Base-by-base conservation (phyloP, 2,888 invertebrate genomes). In the Drosophila cognata region DNA sequence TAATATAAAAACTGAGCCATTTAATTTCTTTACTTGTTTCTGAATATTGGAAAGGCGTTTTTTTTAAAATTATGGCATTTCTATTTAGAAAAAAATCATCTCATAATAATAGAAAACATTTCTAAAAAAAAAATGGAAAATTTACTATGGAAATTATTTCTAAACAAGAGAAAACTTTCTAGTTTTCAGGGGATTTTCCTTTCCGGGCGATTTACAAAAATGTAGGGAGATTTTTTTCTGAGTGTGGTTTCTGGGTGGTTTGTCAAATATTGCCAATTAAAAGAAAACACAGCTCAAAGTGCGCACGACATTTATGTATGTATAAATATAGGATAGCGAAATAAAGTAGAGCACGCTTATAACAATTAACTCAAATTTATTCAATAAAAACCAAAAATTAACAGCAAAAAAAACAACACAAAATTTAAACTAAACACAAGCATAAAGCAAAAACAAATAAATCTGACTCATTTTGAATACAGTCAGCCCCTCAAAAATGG, bases 331-430 rank as follows among this genome's bases (percentile, higher is more conserved):
- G 56, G 73, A 51, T 35, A 46, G 25, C 53, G 29, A 65, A 59
- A 53, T 69, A 56, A 58, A 35, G 65, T n/a, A 80, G 36, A 70
- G 51, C 46, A 73, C 56, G 58, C 62, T 25, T 64, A 56, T 58
- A 82, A 71, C 68, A 78, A 25, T 38, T 65, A 81, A 78, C 79
- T 84, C 67, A 71, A 75, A 36, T 85, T 66, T 79, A 84, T 76
- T 82, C 46, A 84, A 82, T 46, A 58, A 74, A 46, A 48, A 70
- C 67, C 53, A 65, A 78, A 53, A 52, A 56, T 59, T 46, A 66
- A 65, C 61, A 67, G n/a, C 21, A 67, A 62, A 60, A 69, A 61
- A 72, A 73, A 29, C 74, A 57, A 71, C 52, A 66, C 68, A 71
- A 53, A 75, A 59, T 25, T 5, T 4, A 13, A 65, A 38, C 38